phyloP scores from a whole-genome alignment of 2,113 vertebrate genomes.

The Mormoops blainvillei region DNA sequence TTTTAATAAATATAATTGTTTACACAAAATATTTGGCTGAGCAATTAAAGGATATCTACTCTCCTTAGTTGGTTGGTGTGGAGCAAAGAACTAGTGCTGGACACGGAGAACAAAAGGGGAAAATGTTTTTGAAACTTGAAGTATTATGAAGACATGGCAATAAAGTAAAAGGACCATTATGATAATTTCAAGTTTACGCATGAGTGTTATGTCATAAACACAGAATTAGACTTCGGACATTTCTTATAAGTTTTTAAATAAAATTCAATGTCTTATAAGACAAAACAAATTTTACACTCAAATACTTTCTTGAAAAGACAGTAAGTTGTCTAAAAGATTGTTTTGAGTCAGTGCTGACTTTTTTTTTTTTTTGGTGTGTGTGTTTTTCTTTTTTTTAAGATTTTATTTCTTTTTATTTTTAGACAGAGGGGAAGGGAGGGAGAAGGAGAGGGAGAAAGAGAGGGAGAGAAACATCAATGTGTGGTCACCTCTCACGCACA shows the following conservation, averaged over 20 bases:
- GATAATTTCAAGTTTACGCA: background rate
- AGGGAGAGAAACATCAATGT: no score
- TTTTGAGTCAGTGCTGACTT: background rate
- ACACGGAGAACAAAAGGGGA: background rate
- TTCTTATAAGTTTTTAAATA: background rate
- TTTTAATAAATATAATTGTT: constrained; percentile 55
- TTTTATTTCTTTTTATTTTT: no score
- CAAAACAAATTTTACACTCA: background rate
- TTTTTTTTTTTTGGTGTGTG: no score
- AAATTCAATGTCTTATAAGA: background rate
- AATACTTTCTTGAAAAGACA: background rate
- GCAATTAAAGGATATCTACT: constrained; percentile 2
- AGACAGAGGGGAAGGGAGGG: no score
- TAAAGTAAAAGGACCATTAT: background rate
- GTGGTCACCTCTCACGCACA: no score
- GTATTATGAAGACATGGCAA: background rate
- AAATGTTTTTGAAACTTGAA: background rate
- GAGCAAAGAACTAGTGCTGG: background rate
- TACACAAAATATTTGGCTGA: constrained; percentile 41
- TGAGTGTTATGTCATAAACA: background rate
- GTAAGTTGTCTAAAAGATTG: background rate
- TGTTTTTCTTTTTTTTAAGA: no score
- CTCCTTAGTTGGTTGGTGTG: background rate
- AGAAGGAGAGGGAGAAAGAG: no score
- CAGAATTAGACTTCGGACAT: background rate